Evolutionary conservation across 2,888 invertebrate genomes (phyloP).

Genomic region (Odontocerum albicorne): DNA sequence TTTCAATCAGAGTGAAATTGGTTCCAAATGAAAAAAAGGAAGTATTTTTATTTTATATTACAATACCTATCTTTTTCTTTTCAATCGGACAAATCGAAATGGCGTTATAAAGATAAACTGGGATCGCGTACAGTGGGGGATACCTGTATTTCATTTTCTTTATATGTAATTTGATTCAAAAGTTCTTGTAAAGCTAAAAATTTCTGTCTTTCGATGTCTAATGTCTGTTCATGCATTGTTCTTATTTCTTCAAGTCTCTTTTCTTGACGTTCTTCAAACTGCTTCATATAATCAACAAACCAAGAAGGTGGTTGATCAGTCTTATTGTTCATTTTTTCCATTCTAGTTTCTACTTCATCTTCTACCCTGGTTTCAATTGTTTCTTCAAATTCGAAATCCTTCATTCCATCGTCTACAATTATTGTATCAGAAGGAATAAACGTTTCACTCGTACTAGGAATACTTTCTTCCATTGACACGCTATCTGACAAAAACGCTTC

Average conservation of each 20-base stretch:
- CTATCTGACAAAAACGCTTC: slow-evolving; percentile 4
- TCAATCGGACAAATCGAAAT: no score
- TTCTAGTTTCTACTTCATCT: no score
- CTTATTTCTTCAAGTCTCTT: slow-evolving; percentile 16
- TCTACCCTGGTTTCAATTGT: no score
- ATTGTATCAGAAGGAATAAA: not conserved
- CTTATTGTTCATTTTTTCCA: no score
- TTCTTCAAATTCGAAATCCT: no score
- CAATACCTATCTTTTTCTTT: no score
- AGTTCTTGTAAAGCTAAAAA: slow-evolving; percentile 25
- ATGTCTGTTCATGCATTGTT: slow-evolving; percentile 18
- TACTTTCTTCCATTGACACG: slow-evolving; percentile 3
- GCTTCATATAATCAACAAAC: slow-evolving; percentile 22
- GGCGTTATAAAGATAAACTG: no score
- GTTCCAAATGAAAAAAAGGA: no score
- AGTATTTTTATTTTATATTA: no score
- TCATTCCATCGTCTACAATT: not conserved
- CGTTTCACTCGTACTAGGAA: not conserved
- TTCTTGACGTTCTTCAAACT: slow-evolving; percentile 22
- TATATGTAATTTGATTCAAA: slow-evolving; percentile 6
- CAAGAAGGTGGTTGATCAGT: slow-evolving; percentile 17
- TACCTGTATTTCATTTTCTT: not conserved
- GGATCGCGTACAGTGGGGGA: no score
- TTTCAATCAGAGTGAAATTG: no score
- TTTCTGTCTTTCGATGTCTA: slow-evolving; percentile 24